Percentiles rank a stretch among this genome's conserved stretches.
These are phyloP conservation scores for Diprion similis DNA, from an alignment of 1,140 invertebrate genomes.

Conservation along the genomic window DNA sequence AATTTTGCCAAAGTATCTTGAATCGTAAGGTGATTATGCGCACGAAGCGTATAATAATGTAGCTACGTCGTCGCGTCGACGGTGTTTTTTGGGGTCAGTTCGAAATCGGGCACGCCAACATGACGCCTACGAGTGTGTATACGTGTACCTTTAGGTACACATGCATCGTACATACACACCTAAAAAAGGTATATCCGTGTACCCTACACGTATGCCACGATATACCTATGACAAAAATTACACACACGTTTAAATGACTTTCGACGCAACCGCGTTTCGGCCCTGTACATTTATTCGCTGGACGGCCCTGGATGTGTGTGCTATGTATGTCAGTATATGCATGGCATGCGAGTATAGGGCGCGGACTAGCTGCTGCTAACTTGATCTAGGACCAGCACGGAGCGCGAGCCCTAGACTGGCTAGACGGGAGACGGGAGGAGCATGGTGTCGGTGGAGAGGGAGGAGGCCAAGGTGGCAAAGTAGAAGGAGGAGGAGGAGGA, in stretches of 20 bases:
- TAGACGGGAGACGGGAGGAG: neutral
- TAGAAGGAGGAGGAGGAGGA: constrained; percentile 22
- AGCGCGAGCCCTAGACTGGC: constrained; percentile 13
- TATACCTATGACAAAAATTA: neutral
- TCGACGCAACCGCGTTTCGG: neutral
- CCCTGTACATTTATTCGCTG: constrained; percentile 9
- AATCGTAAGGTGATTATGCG: too few relatives aligned
- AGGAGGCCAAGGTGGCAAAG: constrained; percentile 13
- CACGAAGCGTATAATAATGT: neutral
- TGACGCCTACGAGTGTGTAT: neutral
- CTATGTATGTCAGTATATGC: neutral
- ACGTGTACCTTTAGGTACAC: too few relatives aligned
- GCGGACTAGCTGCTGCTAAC: constrained; percentile 14
- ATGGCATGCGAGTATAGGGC: constrained; percentile 11
- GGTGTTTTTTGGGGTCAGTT: constrained; percentile 2
- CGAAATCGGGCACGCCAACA: constrained; percentile 1
- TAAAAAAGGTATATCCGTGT: too few relatives aligned
- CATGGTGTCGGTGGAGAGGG: constrained; percentile 9
- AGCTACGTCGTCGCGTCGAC: neutral
- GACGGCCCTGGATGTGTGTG: neutral
- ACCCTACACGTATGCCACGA: too few relatives aligned
- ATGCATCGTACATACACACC: too few relatives aligned
- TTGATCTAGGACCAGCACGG: constrained; percentile 15
- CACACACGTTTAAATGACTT: neutral
- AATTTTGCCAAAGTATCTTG: too few relatives aligned